Conservation (phyloP, 2,113 vertebrate genomes). For the Thunnus thynnus region DNA sequence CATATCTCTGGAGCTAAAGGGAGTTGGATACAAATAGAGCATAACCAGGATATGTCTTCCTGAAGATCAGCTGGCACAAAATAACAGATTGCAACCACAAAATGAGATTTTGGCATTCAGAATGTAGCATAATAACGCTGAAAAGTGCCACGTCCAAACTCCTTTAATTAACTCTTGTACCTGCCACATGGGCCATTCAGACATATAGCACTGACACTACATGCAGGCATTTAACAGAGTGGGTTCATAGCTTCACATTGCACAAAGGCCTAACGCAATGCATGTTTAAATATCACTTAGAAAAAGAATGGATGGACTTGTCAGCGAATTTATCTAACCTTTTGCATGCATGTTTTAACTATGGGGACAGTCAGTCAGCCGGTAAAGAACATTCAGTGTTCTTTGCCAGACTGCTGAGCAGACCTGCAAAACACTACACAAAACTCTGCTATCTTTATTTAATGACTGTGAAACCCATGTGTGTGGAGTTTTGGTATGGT, state of each 20-base stretch:
- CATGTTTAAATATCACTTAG: constrained; percentile 1
- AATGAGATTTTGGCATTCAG: constrained; percentile 18
- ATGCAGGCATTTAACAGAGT: not conserved
- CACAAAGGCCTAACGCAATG: not conserved
- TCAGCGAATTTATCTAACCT: constrained; percentile 14
- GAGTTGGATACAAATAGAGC: constrained; percentile 46
- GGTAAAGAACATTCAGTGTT: constrained; percentile 25
- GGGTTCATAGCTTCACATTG: not conserved
- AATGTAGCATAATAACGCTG: constrained; percentile 4
- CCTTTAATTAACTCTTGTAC: constrained; percentile 12
- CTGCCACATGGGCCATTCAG: constrained; percentile 13
- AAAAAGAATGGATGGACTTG: not conserved
- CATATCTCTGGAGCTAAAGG: constrained; percentile 48
- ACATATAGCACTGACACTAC: constrained; percentile 2
- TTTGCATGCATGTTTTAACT: constrained; percentile 30
- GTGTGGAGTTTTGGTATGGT: constrained; percentile 36
- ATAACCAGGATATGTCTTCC: constrained; percentile 35
- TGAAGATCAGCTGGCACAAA: constrained; percentile 54
- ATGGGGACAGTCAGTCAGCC: constrained; percentile 21
- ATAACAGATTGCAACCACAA: constrained; percentile 30
- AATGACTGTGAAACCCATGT: constrained; percentile 39
- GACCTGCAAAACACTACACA: not conserved
- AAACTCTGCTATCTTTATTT: constrained; percentile 48
- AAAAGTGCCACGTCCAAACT: not conserved
- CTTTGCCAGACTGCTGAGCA: constrained; percentile 19